Base-by-base conservation (phyloP, 1,140 invertebrate genomes). In the Penaeus chinensis region DNA sequence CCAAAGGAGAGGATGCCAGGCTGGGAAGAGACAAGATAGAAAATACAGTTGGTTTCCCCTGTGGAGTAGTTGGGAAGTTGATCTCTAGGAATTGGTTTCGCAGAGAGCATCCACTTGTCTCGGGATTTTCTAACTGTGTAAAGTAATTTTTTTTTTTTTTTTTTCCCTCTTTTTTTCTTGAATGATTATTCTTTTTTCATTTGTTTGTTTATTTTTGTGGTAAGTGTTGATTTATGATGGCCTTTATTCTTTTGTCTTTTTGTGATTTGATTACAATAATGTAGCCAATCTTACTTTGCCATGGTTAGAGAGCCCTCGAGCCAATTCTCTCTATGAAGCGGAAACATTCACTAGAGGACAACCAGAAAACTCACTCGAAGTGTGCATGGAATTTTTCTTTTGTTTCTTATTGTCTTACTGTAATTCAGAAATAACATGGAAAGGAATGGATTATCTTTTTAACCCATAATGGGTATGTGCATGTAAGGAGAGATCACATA, bases 1-100 rank as follows among this genome's bases (percentile, higher is more conserved):
- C 86, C 86, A 78, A 82, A 87, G 60, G 86, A 87, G 86, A 87
- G 86, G 86, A 87, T 74, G 86, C 81, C 65, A 87, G 80, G 80
- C 86, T 87, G 86, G 86, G 86, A 78, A 74, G 27, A 74, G 71
- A 37, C 71, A 74, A 87, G 86, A 82, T 81, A 60, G 80, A 62
- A 74, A 74, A 62, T 74, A 81, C 54, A 20, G 27, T 85, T 87
- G 79, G 66, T 54, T 81, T 61, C 66, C 60, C 85, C 66, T 69
- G 79, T 76, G n/a, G 85, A 87, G 85, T 82, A 82, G 78, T 87
- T 24, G 62, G 27, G 62, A 47, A 74, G 78, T 87, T 85, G 61
- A 66, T 79, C 84, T 66, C 24, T 54, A 66, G 76, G 65, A 85
- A 47, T 79, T 80, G 84, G 78, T 85, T 85, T 79, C 37, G 84